Evolutionary conservation across 2,888 invertebrate genomes (phyloP), one percentile per base, ranked within the genome.

Genomic region (Eupeodes latifasciatus): DNA sequence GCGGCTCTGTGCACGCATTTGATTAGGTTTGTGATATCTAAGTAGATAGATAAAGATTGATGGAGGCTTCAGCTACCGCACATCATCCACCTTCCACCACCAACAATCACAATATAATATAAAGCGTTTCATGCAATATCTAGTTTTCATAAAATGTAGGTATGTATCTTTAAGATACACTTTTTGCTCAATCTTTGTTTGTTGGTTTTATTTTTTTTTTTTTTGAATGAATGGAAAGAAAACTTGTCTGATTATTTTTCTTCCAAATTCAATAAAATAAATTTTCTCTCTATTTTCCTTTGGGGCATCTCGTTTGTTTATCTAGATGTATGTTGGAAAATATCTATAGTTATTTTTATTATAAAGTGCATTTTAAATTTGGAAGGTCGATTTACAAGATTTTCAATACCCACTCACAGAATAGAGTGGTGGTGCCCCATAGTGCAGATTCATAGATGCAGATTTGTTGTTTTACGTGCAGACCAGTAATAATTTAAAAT

Each of bases 1-100:
- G 78, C 77, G 72, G 79, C 66, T 40, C 9, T 74, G 71, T 79
- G 85, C 89, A 82, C 85, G 85, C 89, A 89, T 82, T 85, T 80
- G 84, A 82, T 87, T 87, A 87, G 80, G 57, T 77, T 72, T 81
- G 14, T 36, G 51, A 69, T 78, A 49, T 5, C 11, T 47, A 11
- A 4, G 14, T 59, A 27, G 76, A 81, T 78, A 61, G n/a, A n/a
- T 53, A 53, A 64, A 49, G 72, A 80, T 55, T 51, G 62, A 61
- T 78, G 74, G 16, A 62, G 62, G 51, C 72, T 81, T 40, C 55
- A 67, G 47, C 49, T 80, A 16, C 49, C 61, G 47, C 64, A 40
- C 40, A 64, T 36, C 61, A 59, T 61, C 67, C 40, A 74, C 40
- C 72, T 53, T 53, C 61, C 67, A 57, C 59, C 76, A 40, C 61